Evolutionary conservation across 1,140 invertebrate genomes (phyloP).

Genomic region (Drosophila chauvacae): DNA sequence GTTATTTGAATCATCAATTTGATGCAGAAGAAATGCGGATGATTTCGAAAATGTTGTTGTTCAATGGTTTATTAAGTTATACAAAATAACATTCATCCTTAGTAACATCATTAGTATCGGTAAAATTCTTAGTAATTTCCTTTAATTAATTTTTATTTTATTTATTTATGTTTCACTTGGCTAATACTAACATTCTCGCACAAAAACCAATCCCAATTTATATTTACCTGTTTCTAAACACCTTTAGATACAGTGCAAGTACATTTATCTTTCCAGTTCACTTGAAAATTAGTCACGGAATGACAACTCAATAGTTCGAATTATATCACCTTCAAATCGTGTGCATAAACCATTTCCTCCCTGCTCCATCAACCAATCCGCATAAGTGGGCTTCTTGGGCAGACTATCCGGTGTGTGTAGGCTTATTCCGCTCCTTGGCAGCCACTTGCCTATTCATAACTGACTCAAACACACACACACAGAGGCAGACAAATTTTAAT

Average conservation of each 20-base stretch:
- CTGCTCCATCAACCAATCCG: conserved; percentile 20
- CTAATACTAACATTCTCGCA: background rate
- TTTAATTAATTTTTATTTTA: too few species aligned
- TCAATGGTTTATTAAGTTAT: too few species aligned
- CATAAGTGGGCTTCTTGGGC: conserved; percentile 23
- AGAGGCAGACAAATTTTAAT: conserved; percentile 63
- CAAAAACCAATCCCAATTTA: background rate
- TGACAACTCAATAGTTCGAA: conserved; percentile 21
- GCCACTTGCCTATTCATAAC: conserved; percentile 74
- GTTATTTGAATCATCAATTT: conserved; percentile 7
- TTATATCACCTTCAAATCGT: conserved; percentile 31
- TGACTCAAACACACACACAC: conserved; percentile 31
- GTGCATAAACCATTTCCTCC: conserved; percentile 18
- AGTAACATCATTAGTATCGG: too few species aligned
- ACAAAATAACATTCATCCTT: too few species aligned
- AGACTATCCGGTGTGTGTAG: conserved; percentile 3
- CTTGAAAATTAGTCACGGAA: conserved; percentile 11
- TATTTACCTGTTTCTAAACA: background rate
- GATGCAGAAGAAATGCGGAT: conserved; percentile 4
- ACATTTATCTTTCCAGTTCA: conserved; percentile 5
- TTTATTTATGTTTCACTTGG: too few species aligned
- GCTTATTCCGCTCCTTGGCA: conserved; percentile 53
- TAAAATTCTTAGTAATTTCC: too few species aligned
- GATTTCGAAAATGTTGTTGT: background rate
- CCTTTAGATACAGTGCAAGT: background rate